A percentile compares a stretch with the other conserved stretches of the same genome.
Evolutionary conservation across 2,888 invertebrate species (phyloP).

Genomic region (Drosophila ezoana): DNA sequence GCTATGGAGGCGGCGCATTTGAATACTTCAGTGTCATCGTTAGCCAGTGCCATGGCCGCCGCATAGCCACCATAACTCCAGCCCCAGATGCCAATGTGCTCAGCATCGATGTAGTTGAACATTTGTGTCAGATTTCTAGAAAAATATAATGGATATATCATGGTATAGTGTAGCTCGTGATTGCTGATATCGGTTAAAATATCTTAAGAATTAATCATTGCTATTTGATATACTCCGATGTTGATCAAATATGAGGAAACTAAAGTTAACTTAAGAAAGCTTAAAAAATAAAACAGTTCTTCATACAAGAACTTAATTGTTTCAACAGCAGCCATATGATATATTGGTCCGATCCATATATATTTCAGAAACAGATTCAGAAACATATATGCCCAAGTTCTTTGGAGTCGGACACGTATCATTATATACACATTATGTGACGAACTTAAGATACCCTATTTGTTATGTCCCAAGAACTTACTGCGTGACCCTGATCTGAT

Average conservation of each 20-base stretch:
- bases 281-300: too few species aligned
- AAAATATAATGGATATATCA: conserved; percentile 39
- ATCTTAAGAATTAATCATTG: background rate
- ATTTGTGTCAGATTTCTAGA: conserved; percentile 86
- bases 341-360: too few species aligned
- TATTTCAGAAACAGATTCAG: too few species aligned
- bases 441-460: background rate
- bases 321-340: too few species aligned
- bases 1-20: conserved; percentile 98
- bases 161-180: too few species aligned
- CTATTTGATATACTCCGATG: too few species aligned
- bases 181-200: background rate
- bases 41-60: conserved; percentile 93
- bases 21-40: conserved; percentile 90
- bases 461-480: conserved; percentile 45
- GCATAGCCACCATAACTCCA: conserved; percentile 99
- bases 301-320: too few species aligned
- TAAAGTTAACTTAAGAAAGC: too few species aligned
- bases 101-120: conserved; percentile 90
- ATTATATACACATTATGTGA: too few species aligned
- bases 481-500: conserved; percentile 94
- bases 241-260: too few species aligned
- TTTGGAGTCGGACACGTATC: too few species aligned
- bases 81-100: conserved; percentile 97
- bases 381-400: too few species aligned